phyloP scores from a whole-genome alignment of 1,140 invertebrate species.

The Anoplophora glabripennis region DNA sequence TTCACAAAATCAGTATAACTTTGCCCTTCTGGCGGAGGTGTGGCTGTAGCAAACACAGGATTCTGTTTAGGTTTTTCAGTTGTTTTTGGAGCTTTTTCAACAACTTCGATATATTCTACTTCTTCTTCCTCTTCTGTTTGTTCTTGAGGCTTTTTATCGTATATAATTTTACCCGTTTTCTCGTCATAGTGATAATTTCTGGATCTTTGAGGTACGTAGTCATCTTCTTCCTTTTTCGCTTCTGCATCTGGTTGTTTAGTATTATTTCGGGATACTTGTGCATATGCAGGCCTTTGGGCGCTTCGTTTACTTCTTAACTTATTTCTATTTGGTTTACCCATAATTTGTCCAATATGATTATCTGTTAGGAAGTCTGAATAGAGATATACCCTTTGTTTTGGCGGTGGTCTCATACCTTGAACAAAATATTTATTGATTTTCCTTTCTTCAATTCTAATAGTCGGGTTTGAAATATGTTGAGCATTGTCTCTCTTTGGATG shows the following conservation, averaged over 20 bases:
- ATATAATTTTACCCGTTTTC: conserved; percentile 42
- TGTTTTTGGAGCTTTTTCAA: conserved; percentile 29
- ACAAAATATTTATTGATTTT: conserved; percentile 32
- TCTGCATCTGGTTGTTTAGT: conserved; percentile 13
- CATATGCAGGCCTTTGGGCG: conserved; percentile 28
- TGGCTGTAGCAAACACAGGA: conserved; percentile 25
- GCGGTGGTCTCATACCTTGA: conserved; percentile 42
- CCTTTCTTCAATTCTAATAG: conserved; percentile 9
- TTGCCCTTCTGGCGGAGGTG: conserved; percentile 35
- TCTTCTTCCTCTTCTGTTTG: conserved; percentile 31
- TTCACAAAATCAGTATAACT: conserved; percentile 41
- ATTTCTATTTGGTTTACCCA: not conserved
- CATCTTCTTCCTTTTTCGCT: conserved; percentile 28
- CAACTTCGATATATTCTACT: conserved; percentile 34
- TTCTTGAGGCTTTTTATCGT: conserved; percentile 26
- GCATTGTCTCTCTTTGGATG: conserved; percentile 13
- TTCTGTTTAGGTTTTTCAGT: conserved; percentile 24
- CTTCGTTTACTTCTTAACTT: conserved; percentile 17
- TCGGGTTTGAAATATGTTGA: not conserved
- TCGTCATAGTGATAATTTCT: conserved; percentile 46
- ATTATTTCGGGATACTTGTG: conserved; percentile 29
- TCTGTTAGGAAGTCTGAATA: conserved; percentile 32
- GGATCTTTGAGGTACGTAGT: conserved; percentile 44
- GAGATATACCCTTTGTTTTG: conserved; percentile 28
- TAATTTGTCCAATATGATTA: not conserved